Percentiles rank a stretch among this genome's conserved stretches.
Evolutionary conservation across 2,888 invertebrate species (phyloP).

Genomic region (Drosophila mulleri): DNA sequence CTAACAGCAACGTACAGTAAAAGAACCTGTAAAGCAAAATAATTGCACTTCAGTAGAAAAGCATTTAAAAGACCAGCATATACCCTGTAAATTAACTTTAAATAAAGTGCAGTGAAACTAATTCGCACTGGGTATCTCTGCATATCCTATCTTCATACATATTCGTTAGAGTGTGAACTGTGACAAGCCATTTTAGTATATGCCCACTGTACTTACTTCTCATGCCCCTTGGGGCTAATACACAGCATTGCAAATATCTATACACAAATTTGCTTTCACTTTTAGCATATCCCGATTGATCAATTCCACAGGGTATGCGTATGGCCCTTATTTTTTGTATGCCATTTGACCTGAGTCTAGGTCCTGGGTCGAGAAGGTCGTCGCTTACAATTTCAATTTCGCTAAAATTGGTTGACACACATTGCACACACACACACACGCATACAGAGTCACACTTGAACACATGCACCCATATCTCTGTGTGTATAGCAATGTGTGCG

Average conservation of each 20-base stretch:
- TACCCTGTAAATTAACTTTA: too few species aligned
- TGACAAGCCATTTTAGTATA: neutral
- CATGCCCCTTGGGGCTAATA: neutral
- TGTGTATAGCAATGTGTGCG: conserved; percentile 32
- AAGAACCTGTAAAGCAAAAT: neutral
- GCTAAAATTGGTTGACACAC: conserved; percentile 78
- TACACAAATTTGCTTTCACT: conserved; percentile 1
- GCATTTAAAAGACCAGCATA: neutral
- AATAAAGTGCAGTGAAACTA: too few species aligned
- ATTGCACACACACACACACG: conserved; percentile 46
- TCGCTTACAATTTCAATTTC: conserved; percentile 73
- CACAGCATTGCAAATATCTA: too few species aligned
- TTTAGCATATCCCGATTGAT: neutral
- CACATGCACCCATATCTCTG: conserved; percentile 12
- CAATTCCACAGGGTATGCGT: conserved; percentile 13
- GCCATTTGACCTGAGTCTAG: conserved; percentile 49
- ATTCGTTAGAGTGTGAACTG: too few species aligned
- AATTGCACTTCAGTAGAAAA: neutral
- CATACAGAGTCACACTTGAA: neutral
- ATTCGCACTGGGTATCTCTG: too few species aligned
- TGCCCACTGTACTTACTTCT: neutral
- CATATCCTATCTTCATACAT: too few species aligned
- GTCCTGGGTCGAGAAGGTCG: conserved; percentile 55
- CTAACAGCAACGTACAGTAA: neutral
- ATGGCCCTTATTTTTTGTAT: conserved; percentile 11